Evolutionary conservation across 2,797 vertebrate species (phyloP), one percentile per base, ranked within the genome.

Genomic region (Xiphorhynchus erythropygius): DNA sequence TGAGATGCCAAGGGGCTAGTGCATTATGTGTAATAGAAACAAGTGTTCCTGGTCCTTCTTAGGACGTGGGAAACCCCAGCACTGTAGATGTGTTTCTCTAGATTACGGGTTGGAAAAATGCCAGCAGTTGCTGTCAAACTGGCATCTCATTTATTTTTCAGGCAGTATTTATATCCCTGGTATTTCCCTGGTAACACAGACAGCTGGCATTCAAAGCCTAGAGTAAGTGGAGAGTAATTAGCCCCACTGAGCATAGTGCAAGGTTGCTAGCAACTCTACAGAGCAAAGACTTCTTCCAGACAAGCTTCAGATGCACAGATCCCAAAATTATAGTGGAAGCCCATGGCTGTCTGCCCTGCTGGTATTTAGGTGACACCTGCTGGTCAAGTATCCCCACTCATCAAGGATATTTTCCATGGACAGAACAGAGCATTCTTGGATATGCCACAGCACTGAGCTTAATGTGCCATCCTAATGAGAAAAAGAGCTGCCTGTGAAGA

Each of bases 321-420:
- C 44, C n/a, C 23, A 19, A 10, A 74, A 60, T 33, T 42, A 22
- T 1, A 55, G 41, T n/a, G 25, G 17, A 74, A 68, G 39, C 49
- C 42, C 0, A 0, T 1, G 5, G 44, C 47, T 5, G 1, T 32
- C 46, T 65, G 28, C 71, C 55, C 50, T 32, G 9, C n/a, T 78
- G 42, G 35, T 91, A 27, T 69, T 75, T 35, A 94, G 68, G 28
- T 76, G 89, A 92, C 76, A 90, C 46, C 85, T 95, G 28, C 74
- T 91, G 93, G 87, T 81, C 35, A 68, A 91, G 39, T 17, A 2
- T 64, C 53, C 49, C 19, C 4, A 2, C 25, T 70, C 23, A 6
- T 17, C 3, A 9, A 18, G 22, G 30, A 35, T 84, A 7, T 67
- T 76, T 80, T 81, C 33, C 33, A 14, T 10, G 13, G 13, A 25